phyloP scores from a whole-genome alignment of 2,113 vertebrate species.

The Chauna torquata region DNA sequence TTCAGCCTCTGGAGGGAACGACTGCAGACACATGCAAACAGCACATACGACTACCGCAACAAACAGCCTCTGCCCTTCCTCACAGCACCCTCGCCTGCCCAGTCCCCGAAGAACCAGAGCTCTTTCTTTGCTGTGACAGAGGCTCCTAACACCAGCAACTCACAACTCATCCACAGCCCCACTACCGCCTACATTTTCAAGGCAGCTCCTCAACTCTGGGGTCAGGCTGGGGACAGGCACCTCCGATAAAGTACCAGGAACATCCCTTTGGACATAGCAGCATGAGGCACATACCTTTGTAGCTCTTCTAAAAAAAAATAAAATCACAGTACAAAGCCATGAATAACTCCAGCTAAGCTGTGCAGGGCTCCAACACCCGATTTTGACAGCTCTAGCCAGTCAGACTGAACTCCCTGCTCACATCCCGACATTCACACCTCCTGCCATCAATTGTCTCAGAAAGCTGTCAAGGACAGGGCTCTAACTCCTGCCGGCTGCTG shows the following conservation, averaged over 20 bases:
- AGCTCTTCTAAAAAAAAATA: background rate
- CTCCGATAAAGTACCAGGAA: background rate
- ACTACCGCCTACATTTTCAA: background rate
- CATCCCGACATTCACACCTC: background rate
- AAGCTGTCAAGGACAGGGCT: constrained; percentile 48
- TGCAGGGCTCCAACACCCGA: background rate
- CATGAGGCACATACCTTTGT: background rate
- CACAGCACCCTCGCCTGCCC: constrained; percentile 8
- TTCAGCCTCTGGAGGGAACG: background rate
- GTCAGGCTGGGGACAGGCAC: background rate
- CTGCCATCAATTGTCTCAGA: constrained; percentile 43
- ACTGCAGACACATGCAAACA: constrained; percentile 6
- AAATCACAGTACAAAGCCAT: background rate
- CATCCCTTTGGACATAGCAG: background rate
- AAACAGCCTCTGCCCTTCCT: constrained; percentile 33
- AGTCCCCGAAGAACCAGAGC: constrained; percentile 17
- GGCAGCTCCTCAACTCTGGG: background rate
- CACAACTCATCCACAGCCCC: background rate
- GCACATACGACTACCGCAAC: constrained; percentile 2
- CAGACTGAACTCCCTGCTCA: background rate
- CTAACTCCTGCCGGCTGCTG: constrained; percentile 22
- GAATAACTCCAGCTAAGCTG: background rate
- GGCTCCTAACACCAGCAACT: background rate
- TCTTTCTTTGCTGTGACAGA: background rate
- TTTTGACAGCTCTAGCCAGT: constrained; percentile 16